Evolutionary conservation across 1,140 invertebrate species (phyloP), one percentile per base, ranked within the genome.

Genomic region (Anastrepha obliqua): DNA sequence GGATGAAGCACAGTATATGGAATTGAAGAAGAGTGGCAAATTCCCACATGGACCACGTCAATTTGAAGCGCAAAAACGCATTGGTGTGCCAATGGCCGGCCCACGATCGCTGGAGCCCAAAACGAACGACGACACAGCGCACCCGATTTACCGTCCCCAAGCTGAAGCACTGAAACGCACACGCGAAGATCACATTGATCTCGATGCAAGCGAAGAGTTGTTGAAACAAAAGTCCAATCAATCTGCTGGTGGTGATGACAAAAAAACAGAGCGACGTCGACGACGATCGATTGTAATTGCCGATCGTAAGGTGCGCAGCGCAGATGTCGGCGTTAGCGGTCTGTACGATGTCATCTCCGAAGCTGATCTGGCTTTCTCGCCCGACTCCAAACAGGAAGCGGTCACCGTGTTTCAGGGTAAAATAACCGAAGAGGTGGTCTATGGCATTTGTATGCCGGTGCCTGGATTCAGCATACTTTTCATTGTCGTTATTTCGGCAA

Each of bases 311-410:
- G 96, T 94, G 13, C 95, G 96, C 42, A 97, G 96, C 88, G 97
- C 96, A 3, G 97, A 97, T 91, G 97, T 98, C 13, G 97, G 97
- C 9, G 97, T 98, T 20, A 97, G 96, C 89, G 97, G 97, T 2
- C 95, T 97, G 62, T 98, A 97, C 93, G 97, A 98, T 89, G 97
- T 98, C n/a, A 98, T 98, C 47, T 98, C 97, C 3, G 97, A 98
- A 93, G 97, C 97, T 13, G 98, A 98, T 93, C 93, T 98, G 39
- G 97, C 97, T n/a, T 98, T 98, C 92, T 97, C 96, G 89, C 97
- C 97, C 0, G 97, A 98, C 89, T 94, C 95, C 39, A 95, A 96
- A 62, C 95, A 96, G 20, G 97, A 98, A 93, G 96, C 97, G 0
- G 97, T 97, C 0, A 97, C 97, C 9, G 96, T 97, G 0, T 98